Conservation (phyloP, 92 coral and sea anemone genomes). For the Galaxea fascicularis region DNA sequence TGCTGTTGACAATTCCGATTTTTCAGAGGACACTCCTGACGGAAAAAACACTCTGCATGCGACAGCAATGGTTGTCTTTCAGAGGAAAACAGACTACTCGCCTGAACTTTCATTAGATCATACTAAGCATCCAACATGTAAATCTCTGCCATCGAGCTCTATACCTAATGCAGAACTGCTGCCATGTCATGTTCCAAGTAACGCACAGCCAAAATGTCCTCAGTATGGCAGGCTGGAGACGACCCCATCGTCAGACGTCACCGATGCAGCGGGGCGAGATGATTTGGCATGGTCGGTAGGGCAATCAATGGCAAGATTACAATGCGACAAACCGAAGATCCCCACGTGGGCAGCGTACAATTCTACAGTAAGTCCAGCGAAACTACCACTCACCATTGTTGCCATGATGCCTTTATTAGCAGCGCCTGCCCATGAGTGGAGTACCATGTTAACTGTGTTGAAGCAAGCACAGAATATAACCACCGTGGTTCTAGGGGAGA, state of each 20-base stretch:
- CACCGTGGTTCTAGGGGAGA: too few species aligned
- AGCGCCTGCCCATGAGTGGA: slow-evolving; percentile 36
- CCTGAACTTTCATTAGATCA: slow-evolving; percentile 23
- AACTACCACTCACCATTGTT: slow-evolving; percentile 27
- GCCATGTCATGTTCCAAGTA: slow-evolving; percentile 39
- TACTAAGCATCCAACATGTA: slow-evolving; percentile 11
- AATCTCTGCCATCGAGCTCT: too few species aligned
- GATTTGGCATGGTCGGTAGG: slow-evolving; percentile 38
- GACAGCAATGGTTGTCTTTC: slow-evolving; percentile 28
- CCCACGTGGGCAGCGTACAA: slow-evolving; percentile 20
- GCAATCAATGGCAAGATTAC: slow-evolving; percentile 7
- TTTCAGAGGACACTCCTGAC: slow-evolving; percentile 22
- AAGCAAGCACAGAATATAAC: too few species aligned
- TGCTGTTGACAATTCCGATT: slow-evolving; percentile 14
- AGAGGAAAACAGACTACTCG: slow-evolving; percentile 24
- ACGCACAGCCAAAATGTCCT: slow-evolving; percentile 57
- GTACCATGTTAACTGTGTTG: too few species aligned
- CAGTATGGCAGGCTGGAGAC: slow-evolving; percentile 33
- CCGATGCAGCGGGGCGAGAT: slow-evolving; percentile 23
- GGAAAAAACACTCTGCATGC: slow-evolving; percentile 51
- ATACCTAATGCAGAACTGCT: slow-evolving; percentile 8
- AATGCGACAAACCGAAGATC: not conserved
- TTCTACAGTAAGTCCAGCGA: slow-evolving; percentile 1
- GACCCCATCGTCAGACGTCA: slow-evolving; percentile 23
- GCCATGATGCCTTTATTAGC: too few species aligned